Conservation (phyloP, 2,113 vertebrate species). For the Dipodomys stephensi region DNA sequence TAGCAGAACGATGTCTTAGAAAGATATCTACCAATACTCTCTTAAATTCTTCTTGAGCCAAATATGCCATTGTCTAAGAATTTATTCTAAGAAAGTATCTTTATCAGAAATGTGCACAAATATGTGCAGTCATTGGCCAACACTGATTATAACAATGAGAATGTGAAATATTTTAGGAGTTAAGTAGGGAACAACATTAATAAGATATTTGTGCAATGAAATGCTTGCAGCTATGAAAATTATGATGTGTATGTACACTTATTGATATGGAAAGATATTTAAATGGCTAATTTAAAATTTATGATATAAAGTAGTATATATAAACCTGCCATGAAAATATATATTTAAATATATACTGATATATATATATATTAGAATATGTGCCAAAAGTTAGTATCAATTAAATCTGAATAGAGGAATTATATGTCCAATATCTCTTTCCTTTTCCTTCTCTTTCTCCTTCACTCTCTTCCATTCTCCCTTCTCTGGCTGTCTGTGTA, state of each 20-base stretch:
- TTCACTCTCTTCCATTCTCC: background rate
- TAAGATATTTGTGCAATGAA: conserved; percentile 31
- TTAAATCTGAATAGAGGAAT: background rate
- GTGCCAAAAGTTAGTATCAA: background rate
- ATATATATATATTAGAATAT: conserved; percentile 4
- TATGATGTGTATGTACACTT: background rate
- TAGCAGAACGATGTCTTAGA: background rate
- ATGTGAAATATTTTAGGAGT: conserved; percentile 1
- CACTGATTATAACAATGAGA: conserved; percentile 27
- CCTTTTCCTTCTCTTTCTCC: background rate
- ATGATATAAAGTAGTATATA: background rate
- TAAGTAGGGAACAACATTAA: conserved; percentile 14
- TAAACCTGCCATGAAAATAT: background rate
- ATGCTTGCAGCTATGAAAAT: conserved; percentile 33
- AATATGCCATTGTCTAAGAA: background rate
- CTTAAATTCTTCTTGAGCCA: conserved; percentile 14
- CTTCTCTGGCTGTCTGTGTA: background rate
- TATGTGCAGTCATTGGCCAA: background rate
- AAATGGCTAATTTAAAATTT: background rate
- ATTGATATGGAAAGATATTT: conserved; percentile 19
- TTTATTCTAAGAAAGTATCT: conserved; percentile 1
- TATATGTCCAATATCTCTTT: background rate
- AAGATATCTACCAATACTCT: background rate
- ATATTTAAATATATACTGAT: background rate
- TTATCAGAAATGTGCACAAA: conserved; percentile 31